These are phyloP conservation scores for Chaetoderma sp. DNA, from an alignment of 2,888 invertebrate species.

Conservation along the genomic window DNA sequence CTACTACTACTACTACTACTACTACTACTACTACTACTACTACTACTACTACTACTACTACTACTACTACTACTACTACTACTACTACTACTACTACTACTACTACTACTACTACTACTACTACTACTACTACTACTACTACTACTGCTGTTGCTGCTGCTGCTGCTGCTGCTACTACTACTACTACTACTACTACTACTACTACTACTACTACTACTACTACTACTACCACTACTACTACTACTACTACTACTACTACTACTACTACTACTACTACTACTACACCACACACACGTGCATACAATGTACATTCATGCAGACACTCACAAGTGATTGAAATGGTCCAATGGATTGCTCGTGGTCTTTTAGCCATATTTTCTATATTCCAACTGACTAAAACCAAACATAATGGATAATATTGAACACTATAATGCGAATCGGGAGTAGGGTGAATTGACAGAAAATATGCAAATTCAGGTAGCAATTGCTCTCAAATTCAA, in stretches of 20 bases:
- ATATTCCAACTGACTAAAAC: too few species aligned
- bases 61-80: conserved; percentile 24
- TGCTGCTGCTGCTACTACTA: conserved; percentile 7
- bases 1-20: conserved; percentile 18
- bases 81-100: conserved; percentile 26
- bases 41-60: conserved; percentile 26
- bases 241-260: background rate
- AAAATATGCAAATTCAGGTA: too few species aligned
- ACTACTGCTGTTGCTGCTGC: background rate
- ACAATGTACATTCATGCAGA: too few species aligned
- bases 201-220: conserved; percentile 24
- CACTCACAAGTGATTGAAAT: too few species aligned
- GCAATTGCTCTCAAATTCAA: too few species aligned
- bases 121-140: conserved; percentile 29
- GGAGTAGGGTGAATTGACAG: too few species aligned
- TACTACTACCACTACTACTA: background rate
- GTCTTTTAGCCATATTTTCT: too few species aligned
- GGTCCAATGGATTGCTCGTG: too few species aligned
- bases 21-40: conserved; percentile 23
- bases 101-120: conserved; percentile 28
- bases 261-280: background rate
- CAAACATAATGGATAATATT: too few species aligned
- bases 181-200: conserved; percentile 22
- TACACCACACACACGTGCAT: too few species aligned
- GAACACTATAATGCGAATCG: too few species aligned